A percentile compares a stretch with the other conserved stretches of the same genome.
These are phyloP conservation scores for Phoxinus dragarum DNA, from an alignment of 2,797 vertebrate genomes.

Conservation along the genomic window DNA sequence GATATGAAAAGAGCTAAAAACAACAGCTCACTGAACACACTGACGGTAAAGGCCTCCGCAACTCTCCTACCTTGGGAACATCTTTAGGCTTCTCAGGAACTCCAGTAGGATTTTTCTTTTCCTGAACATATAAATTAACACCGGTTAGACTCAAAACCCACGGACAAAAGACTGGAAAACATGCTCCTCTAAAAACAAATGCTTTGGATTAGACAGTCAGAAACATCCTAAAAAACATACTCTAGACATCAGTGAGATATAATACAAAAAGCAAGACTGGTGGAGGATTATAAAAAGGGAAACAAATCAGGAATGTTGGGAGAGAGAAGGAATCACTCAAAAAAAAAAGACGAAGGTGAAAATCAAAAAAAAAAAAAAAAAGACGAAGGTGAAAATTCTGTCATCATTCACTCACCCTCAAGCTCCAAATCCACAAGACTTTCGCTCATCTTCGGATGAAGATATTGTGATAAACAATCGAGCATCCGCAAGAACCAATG, in stretches of 20 bases:
- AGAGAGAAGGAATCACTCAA: not conserved
- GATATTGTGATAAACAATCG: not conserved
- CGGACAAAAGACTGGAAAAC: not conserved
- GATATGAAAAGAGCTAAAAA: not conserved
- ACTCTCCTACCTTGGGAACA: constrained; percentile 48
- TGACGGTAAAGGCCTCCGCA: not conserved
- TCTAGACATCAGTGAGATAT: not conserved
- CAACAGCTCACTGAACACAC: not conserved
- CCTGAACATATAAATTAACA: constrained; percentile 38
- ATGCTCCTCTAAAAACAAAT: not conserved
- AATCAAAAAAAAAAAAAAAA: not conserved
- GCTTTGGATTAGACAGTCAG: not conserved
- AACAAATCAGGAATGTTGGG: not conserved
- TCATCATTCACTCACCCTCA: not conserved
- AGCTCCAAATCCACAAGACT: not conserved
- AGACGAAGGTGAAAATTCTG: not conserved
- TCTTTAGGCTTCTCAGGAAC: constrained; percentile 57
- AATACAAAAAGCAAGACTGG: not conserved
- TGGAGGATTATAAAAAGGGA: not conserved
- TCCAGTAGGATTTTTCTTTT: constrained; percentile 54
- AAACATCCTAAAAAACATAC: not conserved
- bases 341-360: not conserved
- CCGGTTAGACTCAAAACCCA: not conserved
- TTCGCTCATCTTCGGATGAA: not conserved
- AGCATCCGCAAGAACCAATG: not conserved